A percentile compares a stretch with the other conserved stretches of the same genome.
These are phyloP conservation scores for Monochamus saltuarius DNA, from an alignment of 1,140 invertebrate genomes.

Conservation along the genomic window DNA sequence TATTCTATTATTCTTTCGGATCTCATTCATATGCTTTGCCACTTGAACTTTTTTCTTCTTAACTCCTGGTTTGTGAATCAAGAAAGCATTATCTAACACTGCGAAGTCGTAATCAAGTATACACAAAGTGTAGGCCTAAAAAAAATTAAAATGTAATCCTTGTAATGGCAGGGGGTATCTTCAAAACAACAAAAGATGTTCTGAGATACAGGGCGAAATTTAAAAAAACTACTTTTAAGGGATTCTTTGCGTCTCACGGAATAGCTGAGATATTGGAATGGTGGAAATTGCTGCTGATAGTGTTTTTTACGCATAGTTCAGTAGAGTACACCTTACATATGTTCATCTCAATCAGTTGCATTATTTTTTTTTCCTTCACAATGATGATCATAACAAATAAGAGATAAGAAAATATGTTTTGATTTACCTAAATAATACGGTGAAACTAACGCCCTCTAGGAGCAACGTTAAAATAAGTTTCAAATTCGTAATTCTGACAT, in stretches of 20 bases:
- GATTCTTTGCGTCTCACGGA: too few species aligned
- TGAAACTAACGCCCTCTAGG: too few species aligned
- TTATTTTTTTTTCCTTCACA: background rate
- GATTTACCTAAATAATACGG: too few species aligned
- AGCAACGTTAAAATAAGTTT: too few species aligned
- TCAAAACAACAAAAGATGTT: too few species aligned
- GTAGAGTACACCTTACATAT: background rate
- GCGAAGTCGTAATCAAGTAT: constrained; percentile 85
- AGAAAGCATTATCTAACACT: constrained; percentile 84
- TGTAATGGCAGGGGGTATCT: background rate
- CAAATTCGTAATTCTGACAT: too few species aligned
- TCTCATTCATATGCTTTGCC: constrained; percentile 17
- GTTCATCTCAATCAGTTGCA: background rate
- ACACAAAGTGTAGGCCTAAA: constrained; percentile 75
- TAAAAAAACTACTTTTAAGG: too few species aligned
- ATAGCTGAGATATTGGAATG: too few species aligned
- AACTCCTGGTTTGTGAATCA: constrained; percentile 83
- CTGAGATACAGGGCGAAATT: too few species aligned
- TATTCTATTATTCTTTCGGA: constrained; percentile 16
- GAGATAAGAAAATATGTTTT: too few species aligned
- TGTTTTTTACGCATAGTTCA: background rate
- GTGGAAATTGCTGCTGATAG: background rate
- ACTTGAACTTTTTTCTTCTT: constrained; percentile 54
- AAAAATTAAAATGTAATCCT: background rate
- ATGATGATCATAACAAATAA: background rate